These are phyloP conservation scores for Cosmorhoe ocellata DNA, from an alignment of 2,888 invertebrate genomes.

Conservation along the genomic window DNA sequence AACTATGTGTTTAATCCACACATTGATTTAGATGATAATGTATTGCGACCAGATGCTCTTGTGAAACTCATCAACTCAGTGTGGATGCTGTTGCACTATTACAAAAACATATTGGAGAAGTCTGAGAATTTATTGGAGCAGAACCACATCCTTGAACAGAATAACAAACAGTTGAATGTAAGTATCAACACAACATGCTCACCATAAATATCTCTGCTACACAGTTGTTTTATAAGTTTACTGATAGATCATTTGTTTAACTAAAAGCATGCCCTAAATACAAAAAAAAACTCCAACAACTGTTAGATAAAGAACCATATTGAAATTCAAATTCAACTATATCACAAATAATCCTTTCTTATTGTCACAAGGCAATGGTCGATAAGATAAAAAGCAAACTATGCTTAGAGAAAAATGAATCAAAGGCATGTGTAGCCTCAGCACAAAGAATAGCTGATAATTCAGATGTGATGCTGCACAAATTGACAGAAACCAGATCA, in stretches of 20 bases:
- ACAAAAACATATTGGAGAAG: conserved; percentile 61
- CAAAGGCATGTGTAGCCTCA: conserved; percentile 70
- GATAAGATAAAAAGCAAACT: conserved; percentile 59
- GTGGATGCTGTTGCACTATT: conserved; percentile 63
- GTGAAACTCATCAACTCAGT: conserved; percentile 67
- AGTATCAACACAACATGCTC: conserved; percentile 34
- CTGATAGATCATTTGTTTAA: too few species aligned
- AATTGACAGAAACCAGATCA: conserved; percentile 53
- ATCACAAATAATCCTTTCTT: too few species aligned
- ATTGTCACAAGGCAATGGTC: conserved; percentile 45
- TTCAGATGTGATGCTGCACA: conserved; percentile 60
- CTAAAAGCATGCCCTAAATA: too few species aligned
- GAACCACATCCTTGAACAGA: conserved; percentile 64
- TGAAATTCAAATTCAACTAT: too few species aligned
- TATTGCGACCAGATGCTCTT: conserved; percentile 54
- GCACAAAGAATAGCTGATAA: conserved; percentile 69
- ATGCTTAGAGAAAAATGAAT: conserved; percentile 63
- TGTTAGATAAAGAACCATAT: too few species aligned
- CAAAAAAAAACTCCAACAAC: too few species aligned
- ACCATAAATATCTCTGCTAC: too few species aligned
- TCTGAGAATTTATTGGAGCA: conserved; percentile 57
- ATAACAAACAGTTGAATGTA: conserved; percentile 69
- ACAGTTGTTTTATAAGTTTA: too few species aligned
- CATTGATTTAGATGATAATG: conserved; percentile 52
- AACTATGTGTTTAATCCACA: conserved; percentile 70